phyloP scores from a whole-genome alignment of 2,888 invertebrate species.

The Morpho deidamia region DNA sequence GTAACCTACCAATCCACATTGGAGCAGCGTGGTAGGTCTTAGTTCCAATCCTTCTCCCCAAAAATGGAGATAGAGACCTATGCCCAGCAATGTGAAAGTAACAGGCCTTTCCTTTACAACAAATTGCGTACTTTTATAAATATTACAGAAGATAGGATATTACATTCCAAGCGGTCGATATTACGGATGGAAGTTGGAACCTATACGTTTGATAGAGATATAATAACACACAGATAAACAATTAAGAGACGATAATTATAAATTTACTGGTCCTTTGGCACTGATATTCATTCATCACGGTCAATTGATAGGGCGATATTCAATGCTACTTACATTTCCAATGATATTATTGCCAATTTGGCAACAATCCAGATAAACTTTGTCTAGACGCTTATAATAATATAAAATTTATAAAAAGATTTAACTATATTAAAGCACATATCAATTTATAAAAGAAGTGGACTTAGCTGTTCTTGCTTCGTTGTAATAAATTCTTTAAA shows the following conservation, averaged over 20 bases:
- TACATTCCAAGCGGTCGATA: too few relatives aligned
- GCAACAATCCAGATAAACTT: conserved; percentile 23
- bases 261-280: conserved; percentile 25
- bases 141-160: neutral
- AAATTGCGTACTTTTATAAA: too few relatives aligned
- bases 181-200: neutral
- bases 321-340: conserved; percentile 19
- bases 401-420: neutral
- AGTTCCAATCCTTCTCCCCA: too few relatives aligned
- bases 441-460: too few relatives aligned
- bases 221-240: neutral
- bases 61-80: too few relatives aligned
- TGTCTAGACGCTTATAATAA: conserved; percentile 1
- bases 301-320: conserved; percentile 22
- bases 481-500: too few relatives aligned
- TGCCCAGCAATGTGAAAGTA: too few relatives aligned
- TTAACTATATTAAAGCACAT: too few relatives aligned
- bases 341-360: conserved; percentile 26
- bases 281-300: conserved; percentile 17
- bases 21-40: too few relatives aligned
- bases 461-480: too few relatives aligned
- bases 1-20: too few relatives aligned
- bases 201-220: neutral
- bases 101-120: too few relatives aligned
- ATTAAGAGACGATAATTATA: conserved; percentile 10